Evolutionary conservation across 2,113 vertebrate genomes (phyloP), one percentile per base, ranked within the genome.

Genomic region (Scartelaos histophorus): DNA sequence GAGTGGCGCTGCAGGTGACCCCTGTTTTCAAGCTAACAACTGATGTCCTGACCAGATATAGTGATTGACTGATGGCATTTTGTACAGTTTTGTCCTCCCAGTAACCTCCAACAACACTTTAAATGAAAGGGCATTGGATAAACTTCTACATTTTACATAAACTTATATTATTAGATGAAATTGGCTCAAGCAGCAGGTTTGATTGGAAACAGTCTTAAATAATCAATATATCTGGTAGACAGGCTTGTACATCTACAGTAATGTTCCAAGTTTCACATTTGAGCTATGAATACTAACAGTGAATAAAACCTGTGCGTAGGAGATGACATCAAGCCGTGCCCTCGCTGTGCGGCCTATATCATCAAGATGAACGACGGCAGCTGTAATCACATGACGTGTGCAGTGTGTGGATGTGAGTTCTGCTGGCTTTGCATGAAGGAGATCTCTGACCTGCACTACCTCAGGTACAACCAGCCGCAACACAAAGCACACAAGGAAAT

Each of bases 341-440:
- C 98, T 25, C 95, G 98, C 62, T 99, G 98, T 86, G 95, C 97
- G 73, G 98, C 98, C 71, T 99, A 98, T 79, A 99, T 99, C 90
- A 97, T 98, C 90, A 99, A 99, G 92, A 99, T 99, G 97, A 99
- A 99, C 1, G 98, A 99, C 77, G 97, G 98, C 51, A 99, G 98
- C 92, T 99, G 98, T 86, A 99, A 99, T 91, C 98, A 99, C 88
- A 99, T 99, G 98, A 99, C 97, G 24, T 99, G 98, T 74, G 97
- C 97, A 13, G 97, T 99, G 75, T 99, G 97, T 72, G 97, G 97
- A 84, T 99, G 98, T 78, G 97, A 99, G 89, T 99, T 99, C 87
- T 99, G 98, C 92, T 99, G 98, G 98, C 94, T 99, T 0, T 99
- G 98, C 88, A 99, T 99, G 98, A 99, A 99, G 93, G 98, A 99